Conservation (phyloP, 37 sponge, comb jelly and placozoan genomes). For the Beroe ovata region DNA sequence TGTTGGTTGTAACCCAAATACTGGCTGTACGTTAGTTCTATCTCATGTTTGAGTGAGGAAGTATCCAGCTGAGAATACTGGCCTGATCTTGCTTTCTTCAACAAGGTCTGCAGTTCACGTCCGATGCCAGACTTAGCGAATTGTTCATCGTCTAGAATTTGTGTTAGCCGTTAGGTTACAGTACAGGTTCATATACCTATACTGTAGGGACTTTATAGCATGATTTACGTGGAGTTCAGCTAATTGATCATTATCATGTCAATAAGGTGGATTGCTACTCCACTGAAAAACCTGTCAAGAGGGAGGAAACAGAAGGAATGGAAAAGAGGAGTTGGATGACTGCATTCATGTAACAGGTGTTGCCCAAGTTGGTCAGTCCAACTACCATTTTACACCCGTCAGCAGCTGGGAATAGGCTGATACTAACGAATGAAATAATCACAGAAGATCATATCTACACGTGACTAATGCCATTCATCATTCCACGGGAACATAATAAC, state of each 20-base stretch:
- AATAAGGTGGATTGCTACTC: no score
- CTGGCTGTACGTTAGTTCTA: not conserved
- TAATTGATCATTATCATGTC: no score
- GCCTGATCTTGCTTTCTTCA: conserved; percentile 34
- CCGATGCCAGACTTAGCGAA: not conserved
- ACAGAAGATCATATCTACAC: no score
- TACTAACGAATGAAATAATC: no score
- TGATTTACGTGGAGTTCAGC: no score
- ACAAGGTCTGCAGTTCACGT: not conserved
- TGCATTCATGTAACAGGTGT: conserved; percentile 68
- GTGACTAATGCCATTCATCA: no score
- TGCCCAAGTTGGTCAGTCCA: conserved; percentile 66
- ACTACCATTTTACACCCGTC: conserved; percentile 25
- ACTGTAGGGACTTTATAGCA: no score
- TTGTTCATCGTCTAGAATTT: conserved; percentile 21
- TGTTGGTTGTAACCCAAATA: conserved; percentile 41
- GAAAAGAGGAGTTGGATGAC: conserved; percentile 66
- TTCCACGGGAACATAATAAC: no score
- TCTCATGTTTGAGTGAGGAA: not conserved
- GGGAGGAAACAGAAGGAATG: not conserved
- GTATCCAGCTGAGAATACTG: conserved; percentile 7
- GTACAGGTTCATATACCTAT: no score
- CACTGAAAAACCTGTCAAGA: not conserved
- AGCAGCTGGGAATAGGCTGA: not conserved
- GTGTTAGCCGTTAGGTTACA: no score